Percentiles rank a stretch among this genome's conserved stretches.
Evolutionary conservation across 2,113 vertebrate species (phyloP).

Genomic region (Antidorcas marsupialis): DNA sequence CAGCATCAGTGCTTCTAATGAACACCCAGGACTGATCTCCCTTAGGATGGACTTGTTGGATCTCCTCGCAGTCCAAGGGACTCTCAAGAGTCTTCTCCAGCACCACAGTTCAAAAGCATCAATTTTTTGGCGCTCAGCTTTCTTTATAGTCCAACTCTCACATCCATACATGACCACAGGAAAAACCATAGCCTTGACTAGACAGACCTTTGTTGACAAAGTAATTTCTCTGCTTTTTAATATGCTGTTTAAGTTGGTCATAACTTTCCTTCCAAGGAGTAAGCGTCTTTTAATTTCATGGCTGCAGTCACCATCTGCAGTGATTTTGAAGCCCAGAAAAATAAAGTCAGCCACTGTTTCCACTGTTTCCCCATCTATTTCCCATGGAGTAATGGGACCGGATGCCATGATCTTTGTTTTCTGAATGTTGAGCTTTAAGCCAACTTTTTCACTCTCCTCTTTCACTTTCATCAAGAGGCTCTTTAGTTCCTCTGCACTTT

Average conservation of each 20-base stretch:
- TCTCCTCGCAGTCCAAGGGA: neutral
- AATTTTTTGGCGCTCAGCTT: fast-evolving
- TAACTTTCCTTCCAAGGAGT: neutral
- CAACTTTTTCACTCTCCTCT: neutral
- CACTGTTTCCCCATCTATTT: neutral
- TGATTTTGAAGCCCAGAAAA: neutral
- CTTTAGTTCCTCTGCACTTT: neutral
- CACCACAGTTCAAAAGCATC: neutral
- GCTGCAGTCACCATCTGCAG: neutral
- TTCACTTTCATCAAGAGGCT: neutral
- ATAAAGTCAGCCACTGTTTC: neutral
- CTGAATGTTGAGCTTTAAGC: neutral
- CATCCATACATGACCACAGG: neutral
- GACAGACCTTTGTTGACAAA: neutral
- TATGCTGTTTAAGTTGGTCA: neutral
- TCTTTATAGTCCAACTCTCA: neutral
- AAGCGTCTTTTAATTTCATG: neutral
- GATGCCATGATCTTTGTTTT: neutral
- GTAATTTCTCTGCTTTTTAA: neutral
- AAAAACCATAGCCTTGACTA: neutral
- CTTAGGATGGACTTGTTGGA: neutral
- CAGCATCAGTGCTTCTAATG: neutral
- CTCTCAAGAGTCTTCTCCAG: neutral
- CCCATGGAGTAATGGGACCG: neutral
- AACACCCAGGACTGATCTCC: neutral